Evolutionary conservation across 2,797 vertebrate genomes (phyloP).

Genomic region (Gymnoscopelus braueri): DNA sequence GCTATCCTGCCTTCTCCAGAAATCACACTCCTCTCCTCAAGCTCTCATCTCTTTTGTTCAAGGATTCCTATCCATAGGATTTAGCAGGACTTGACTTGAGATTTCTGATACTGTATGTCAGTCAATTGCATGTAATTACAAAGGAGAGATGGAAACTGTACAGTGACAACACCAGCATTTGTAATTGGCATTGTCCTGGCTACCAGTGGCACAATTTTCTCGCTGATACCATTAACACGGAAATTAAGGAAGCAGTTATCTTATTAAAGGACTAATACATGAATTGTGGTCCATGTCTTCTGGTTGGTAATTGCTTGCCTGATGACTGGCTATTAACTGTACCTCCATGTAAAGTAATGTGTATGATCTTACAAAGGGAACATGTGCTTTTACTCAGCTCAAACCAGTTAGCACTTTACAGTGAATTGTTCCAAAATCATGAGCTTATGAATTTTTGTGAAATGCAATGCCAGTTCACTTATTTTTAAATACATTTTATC

Average conservation of each 20-base stretch:
- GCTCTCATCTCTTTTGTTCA: conserved; percentile 66
- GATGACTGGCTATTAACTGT: conserved; percentile 73
- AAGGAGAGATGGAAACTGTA: conserved; percentile 69
- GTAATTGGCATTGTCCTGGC: conserved; percentile 80
- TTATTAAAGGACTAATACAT: conserved; percentile 87
- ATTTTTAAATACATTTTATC: conserved; percentile 83
- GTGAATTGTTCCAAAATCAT: conserved; percentile 83
- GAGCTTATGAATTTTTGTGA: conserved; percentile 80
- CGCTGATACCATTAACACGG: conserved; percentile 79
- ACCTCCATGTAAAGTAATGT: conserved; percentile 76
- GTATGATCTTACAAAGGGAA: conserved; percentile 77
- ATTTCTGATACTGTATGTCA: conserved; percentile 80
- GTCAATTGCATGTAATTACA: conserved; percentile 81
- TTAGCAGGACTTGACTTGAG: conserved; percentile 77
- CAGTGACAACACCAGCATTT: conserved; percentile 82
- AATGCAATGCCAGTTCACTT: conserved; percentile 81
- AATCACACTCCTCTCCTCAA: conserved; percentile 64
- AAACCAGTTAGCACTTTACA: conserved; percentile 82
- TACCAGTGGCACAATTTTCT: conserved; percentile 75
- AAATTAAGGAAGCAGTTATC: conserved; percentile 83
- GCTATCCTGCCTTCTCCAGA: conserved; percentile 58
- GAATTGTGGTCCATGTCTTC: conserved; percentile 82
- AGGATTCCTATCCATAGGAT: conserved; percentile 73
- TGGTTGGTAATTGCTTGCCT: conserved; percentile 83
- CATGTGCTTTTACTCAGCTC: conserved; percentile 75